Base-by-base conservation (phyloP, 2,888 invertebrate species). In the Oligia latruncula region DNA sequence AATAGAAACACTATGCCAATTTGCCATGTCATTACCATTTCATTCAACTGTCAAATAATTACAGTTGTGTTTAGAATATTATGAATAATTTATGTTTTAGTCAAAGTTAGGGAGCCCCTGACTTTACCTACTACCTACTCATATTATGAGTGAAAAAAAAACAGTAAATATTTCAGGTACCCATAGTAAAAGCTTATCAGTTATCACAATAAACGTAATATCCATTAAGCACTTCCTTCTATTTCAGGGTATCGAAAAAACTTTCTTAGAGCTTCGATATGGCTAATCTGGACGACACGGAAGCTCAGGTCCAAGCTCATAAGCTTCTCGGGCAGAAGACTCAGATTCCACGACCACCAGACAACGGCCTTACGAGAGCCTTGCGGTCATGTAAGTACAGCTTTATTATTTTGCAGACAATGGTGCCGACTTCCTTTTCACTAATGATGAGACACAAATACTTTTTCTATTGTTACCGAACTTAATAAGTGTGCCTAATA, bases 371-470 rank as follows among this genome's bases (percentile, higher is more conserved):
- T 0, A 96, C 95, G 0, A 93, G 93, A 81, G 88, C 93, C 11
- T 84, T 97, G 55, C 92, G 96, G 89, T 94, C 95, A 94, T 96
- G 96, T 97, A 89, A 95, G 96, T 95, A 88, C 0, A 64, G 13
- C 46, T 72, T 66, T 78, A 58, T 49, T 75, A 6, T 49, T 46
- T 83, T 11, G 20, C 6, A 6, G 6, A 35, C 8, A 68, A 23
- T 11, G n/a, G 11, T 11, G 13, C n/a, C 17, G 6, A 58, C 8
- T 58, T 17, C 13, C 17, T 40, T 40, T 11, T 15, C n/a, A n/a
- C 13, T 4, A 60, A 9, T n/a, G 11, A n/a, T 60, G 11, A n/a
- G n/a, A n/a, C n/a, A 58, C 11, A 58, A n/a, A 11, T n/a, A n/a
- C 58, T 60, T 60, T 60, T n/a, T 11, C 11, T 60, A 60, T 58